A percentile compares a stretch with the other conserved stretches of the same genome.
Evolutionary conservation across 2,888 invertebrate genomes (phyloP).

Genomic region (Erebia aethiops): DNA sequence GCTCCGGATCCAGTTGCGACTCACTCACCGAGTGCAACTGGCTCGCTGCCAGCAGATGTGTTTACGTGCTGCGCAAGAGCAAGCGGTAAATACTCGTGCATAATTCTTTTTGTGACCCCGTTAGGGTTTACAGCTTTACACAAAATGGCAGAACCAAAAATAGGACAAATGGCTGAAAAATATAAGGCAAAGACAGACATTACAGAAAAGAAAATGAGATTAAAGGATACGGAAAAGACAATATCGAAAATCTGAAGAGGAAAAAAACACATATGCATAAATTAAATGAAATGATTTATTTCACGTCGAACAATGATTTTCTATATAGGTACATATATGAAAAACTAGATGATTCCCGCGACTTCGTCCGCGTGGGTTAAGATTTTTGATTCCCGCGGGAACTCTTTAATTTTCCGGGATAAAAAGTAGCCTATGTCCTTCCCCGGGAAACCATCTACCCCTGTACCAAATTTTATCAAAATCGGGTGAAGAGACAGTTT

Average conservation of each 20-base stretch:
- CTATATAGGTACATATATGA: no score
- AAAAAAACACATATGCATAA: no score
- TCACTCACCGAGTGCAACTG: constrained; percentile 24
- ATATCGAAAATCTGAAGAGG: background rate
- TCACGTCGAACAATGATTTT: no score
- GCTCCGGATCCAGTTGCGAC: constrained; percentile 26
- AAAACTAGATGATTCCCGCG: no score
- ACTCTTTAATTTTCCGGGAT: no score
- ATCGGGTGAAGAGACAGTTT: no score
- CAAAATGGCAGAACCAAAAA: background rate
- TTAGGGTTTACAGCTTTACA: constrained; percentile 10
- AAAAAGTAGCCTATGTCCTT: no score
- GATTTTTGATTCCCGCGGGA: no score
- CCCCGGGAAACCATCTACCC: no score
- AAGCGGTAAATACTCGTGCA: constrained; percentile 13
- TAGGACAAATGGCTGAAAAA: background rate
- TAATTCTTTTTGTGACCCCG: constrained; percentile 22
- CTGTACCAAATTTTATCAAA: no score
- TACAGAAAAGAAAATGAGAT: background rate
- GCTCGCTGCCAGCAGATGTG: constrained; percentile 33
- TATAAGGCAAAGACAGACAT: background rate
- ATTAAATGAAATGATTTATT: no score
- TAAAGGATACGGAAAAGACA: background rate
- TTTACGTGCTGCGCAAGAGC: constrained; percentile 27
- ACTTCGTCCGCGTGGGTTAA: no score